Evolutionary conservation across 2,797 vertebrate genomes (phyloP).

Genomic region (Anniella stebbinsi): DNA sequence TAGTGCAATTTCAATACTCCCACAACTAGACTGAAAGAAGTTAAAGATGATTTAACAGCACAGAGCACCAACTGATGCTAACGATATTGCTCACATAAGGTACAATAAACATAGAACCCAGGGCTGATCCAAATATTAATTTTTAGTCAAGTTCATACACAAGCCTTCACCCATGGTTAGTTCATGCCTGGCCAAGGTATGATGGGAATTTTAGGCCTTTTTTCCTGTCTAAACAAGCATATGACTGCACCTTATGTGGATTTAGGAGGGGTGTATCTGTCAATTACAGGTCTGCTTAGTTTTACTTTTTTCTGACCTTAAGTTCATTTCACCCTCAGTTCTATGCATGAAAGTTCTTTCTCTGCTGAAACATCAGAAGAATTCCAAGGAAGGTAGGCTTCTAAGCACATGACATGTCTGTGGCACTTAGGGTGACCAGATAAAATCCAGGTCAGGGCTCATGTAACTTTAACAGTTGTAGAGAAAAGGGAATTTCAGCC

Average conservation of each 20-base stretch:
- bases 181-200: no score
- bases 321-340: no score
- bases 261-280: not conserved
- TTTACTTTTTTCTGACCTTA: no score
- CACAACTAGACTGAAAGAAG: not conserved
- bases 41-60: conserved; percentile 18
- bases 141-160: not conserved
- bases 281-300: no score
- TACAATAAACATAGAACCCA: not conserved
- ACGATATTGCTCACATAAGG: conserved; percentile 13
- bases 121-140: not conserved
- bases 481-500: no score
- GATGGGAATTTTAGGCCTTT: not conserved
- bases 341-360: not conserved
- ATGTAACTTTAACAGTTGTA: no score
- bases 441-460: no score
- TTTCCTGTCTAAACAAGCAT: no score
- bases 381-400: not conserved
- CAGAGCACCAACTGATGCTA: not conserved
- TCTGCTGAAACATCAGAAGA: not conserved
- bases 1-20: not conserved
- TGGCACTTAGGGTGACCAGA: no score
- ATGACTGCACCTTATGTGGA: not conserved
- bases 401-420: no score
- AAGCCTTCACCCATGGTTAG: not conserved